Conservation (phyloP, 2,888 invertebrate genomes). For the Blastobasis adustella region DNA sequence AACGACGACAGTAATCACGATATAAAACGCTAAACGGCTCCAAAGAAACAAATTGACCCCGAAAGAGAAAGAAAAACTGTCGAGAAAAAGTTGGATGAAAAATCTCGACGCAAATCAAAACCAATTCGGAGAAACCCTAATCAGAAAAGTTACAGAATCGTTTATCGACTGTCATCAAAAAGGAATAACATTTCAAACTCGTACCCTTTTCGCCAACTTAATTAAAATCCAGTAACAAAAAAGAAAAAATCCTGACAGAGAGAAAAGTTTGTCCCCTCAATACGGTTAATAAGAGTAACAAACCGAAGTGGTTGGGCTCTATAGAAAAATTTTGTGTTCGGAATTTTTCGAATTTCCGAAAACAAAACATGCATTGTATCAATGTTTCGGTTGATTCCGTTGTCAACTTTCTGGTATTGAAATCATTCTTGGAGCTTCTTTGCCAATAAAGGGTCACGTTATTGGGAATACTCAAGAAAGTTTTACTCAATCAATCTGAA, state of each 20-base stretch:
- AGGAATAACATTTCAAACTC: constrained; percentile 50
- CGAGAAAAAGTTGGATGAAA: constrained; percentile 30
- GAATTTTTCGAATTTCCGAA: too few species aligned
- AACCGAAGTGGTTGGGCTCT: background rate
- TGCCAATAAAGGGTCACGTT: too few species aligned
- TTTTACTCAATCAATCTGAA: too few species aligned
- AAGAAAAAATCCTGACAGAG: constrained; percentile 21
- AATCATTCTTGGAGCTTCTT: too few species aligned
- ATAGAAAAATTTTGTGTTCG: too few species aligned
- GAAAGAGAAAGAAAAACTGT: background rate
- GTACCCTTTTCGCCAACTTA: constrained; percentile 57
- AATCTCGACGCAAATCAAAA: constrained; percentile 38
- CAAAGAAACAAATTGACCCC: background rate
- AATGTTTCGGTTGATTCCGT: too few species aligned
- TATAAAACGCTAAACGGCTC: background rate
- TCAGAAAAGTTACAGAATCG: constrained; percentile 49
- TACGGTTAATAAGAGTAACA: constrained; percentile 22
- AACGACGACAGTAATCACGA: too few species aligned
- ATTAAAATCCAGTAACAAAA: constrained; percentile 51
- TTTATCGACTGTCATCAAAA: constrained; percentile 70
- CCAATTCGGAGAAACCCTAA: constrained; percentile 37
- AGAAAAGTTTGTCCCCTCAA: constrained; percentile 24
- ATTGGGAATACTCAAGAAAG: too few species aligned
- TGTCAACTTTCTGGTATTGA: too few species aligned
- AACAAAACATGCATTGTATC: too few species aligned